phyloP scores from a whole-genome alignment of 2,888 invertebrate genomes.

The Lycia hirtaria region DNA sequence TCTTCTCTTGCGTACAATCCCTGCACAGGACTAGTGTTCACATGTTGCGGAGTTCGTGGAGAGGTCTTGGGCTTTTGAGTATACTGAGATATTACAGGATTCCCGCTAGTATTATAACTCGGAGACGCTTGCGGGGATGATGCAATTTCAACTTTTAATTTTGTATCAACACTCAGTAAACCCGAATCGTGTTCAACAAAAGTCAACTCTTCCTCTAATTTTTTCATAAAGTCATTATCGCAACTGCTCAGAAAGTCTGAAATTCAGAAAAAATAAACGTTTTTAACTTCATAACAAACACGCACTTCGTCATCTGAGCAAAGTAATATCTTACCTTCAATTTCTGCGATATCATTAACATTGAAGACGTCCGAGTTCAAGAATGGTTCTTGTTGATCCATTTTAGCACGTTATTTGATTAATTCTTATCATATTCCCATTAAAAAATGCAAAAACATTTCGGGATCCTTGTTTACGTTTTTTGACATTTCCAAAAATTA shows the following conservation, averaged over 20 bases:
- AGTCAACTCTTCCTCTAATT: slow-evolving; percentile 76
- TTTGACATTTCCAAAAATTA: slow-evolving; percentile 63
- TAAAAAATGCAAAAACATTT: slow-evolving; percentile 37
- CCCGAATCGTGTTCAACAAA: slow-evolving; percentile 65
- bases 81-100: slow-evolving; percentile 75
- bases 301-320: slow-evolving; percentile 6
- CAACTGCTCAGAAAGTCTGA: slow-evolving; percentile 88
- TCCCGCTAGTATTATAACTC: slow-evolving; percentile 62
- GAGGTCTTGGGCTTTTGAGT: slow-evolving; percentile 55
- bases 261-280: slow-evolving; percentile 20
- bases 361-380: slow-evolving; percentile 86
- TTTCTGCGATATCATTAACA: slow-evolving; percentile 88
- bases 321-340: slow-evolving; percentile 86
- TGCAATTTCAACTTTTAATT: slow-evolving; percentile 56
- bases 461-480: slow-evolving; percentile 67
- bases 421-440: slow-evolving; percentile 36
- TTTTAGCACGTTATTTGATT: slow-evolving; percentile 44
- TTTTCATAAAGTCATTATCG: slow-evolving; percentile 87
- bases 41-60: slow-evolving; percentile 45
- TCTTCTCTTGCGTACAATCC: slow-evolving; percentile 66
- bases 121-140: slow-evolving; percentile 66
- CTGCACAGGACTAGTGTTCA: slow-evolving; percentile 64
- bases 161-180: slow-evolving; percentile 66
- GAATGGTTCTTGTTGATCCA: slow-evolving; percentile 74
- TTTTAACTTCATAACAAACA: not conserved